A percentile compares a stretch with the other conserved stretches of the same genome.
Conservation (phyloP, 2,797 vertebrate species). For the Schizothorax lantsangensis region DNA sequence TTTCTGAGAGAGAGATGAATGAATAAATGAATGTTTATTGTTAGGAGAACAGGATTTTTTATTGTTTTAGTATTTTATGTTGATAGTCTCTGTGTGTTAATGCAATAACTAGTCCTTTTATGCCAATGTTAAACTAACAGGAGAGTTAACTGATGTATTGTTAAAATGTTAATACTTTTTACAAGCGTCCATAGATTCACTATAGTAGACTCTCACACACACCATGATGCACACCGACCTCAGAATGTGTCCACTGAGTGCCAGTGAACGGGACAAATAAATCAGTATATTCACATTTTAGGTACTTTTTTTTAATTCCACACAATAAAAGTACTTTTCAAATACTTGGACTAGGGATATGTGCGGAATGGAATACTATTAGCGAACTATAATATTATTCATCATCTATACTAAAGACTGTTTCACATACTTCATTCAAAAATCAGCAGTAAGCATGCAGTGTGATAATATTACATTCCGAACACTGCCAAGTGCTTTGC, state of each 20-base stretch:
- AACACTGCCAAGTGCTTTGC: background rate
- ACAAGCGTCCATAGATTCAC: background rate
- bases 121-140: slow-evolving; percentile 27
- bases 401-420: background rate
- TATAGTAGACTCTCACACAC: slow-evolving; percentile 5
- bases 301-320: background rate
- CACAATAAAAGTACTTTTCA: background rate
- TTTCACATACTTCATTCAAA: background rate
- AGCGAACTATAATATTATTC: background rate
- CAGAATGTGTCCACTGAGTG: background rate
- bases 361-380: background rate
- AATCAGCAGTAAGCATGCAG: background rate
- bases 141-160: slow-evolving; percentile 8
- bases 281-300: background rate
- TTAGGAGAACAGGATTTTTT: background rate
- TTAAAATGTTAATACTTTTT: slow-evolving; percentile 21
- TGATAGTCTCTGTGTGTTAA: slow-evolving; percentile 21
- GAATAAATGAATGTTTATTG: slow-evolving; percentile 16
- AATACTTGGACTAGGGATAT: background rate
- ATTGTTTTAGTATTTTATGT: slow-evolving; percentile 14
- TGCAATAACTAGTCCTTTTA: background rate
- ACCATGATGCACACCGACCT: background rate
- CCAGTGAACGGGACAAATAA: background rate
- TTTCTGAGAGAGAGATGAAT: background rate
- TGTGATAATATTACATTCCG: background rate